These are phyloP conservation scores for Cataglyphis altisquamis DNA, from an alignment of 2,888 invertebrate genomes.

Conservation along the genomic window DNA sequence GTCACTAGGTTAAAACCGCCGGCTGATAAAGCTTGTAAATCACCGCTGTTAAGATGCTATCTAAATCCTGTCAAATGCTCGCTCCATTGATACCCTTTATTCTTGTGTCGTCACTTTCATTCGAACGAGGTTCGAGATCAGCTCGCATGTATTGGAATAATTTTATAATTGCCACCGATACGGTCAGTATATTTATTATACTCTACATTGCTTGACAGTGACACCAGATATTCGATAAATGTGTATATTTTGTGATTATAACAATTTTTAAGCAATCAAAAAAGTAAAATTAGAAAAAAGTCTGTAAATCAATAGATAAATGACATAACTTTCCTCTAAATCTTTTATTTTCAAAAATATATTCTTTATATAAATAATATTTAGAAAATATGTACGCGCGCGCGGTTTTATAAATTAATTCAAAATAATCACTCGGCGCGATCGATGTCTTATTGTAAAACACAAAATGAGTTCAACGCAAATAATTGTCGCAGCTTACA, in stretches of 20 bases:
- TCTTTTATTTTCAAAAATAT: neutral
- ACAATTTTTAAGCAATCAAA: neutral
- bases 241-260: neutral
- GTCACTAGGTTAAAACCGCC: constrained; percentile 65
- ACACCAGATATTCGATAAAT: constrained; percentile 1
- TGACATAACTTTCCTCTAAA: neutral
- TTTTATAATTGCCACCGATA: constrained; percentile 68
- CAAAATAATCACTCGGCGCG: neutral
- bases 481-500: neutral
- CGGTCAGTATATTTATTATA: constrained; percentile 3
- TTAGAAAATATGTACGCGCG: neutral
- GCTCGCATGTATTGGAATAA: constrained; percentile 68
- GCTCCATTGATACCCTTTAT: constrained; percentile 82
- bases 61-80: constrained; percentile 83
- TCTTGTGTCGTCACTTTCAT: constrained; percentile 82
- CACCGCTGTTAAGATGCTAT: constrained; percentile 79
- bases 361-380: neutral
- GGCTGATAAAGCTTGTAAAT: constrained; percentile 76
- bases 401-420: neutral
- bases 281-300: neutral
- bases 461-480: neutral
- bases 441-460: neutral
- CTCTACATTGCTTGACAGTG: constrained; percentile 24
- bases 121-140: constrained; percentile 60
- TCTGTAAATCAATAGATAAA: neutral